A percentile compares a stretch with the other conserved stretches of the same genome.
These are phyloP conservation scores for Dicrostonyx torquatus DNA, from an alignment of 2,797 vertebrate genomes.

Conservation along the genomic window DNA sequence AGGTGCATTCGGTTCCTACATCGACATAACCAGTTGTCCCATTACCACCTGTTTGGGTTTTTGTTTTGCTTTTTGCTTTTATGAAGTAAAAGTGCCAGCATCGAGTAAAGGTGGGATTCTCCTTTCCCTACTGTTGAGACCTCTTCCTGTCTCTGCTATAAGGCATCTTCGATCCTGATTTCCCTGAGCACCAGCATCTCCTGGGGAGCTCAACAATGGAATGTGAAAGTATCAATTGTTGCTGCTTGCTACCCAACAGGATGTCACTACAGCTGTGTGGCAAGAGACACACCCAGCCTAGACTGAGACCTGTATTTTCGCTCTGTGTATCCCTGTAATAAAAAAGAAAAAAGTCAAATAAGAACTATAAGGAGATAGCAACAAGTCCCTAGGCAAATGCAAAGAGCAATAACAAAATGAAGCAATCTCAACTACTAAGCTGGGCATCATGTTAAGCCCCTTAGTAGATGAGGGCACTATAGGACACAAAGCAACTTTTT, in stretches of 20 bases:
- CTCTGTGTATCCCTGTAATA: not conserved
- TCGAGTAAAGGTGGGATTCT: not conserved
- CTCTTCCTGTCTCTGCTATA: not conserved
- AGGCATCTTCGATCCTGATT: constrained; percentile 3
- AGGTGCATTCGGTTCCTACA: not conserved
- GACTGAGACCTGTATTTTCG: not conserved
- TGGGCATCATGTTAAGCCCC: not conserved
- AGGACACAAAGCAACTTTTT: not conserved
- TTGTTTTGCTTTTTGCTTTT: not conserved
- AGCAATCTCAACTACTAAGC: not conserved
- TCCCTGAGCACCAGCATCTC: not conserved
- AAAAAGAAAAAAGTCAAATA: constrained; percentile 6
- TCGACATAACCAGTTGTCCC: not conserved
- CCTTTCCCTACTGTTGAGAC: not conserved
- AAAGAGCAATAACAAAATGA: not conserved
- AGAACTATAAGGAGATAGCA: not conserved
- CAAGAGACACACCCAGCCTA: not conserved
- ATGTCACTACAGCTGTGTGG: not conserved
- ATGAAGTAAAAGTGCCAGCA: not conserved
- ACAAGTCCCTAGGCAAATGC: not conserved
- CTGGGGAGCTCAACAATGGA: not conserved
- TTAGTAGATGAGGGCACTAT: not conserved
- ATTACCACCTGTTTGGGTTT: not conserved
- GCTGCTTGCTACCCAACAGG: not conserved
- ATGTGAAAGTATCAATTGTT: not conserved